Conservation (phyloP, 2,888 invertebrate genomes). For the Sphinx pinastri region DNA sequence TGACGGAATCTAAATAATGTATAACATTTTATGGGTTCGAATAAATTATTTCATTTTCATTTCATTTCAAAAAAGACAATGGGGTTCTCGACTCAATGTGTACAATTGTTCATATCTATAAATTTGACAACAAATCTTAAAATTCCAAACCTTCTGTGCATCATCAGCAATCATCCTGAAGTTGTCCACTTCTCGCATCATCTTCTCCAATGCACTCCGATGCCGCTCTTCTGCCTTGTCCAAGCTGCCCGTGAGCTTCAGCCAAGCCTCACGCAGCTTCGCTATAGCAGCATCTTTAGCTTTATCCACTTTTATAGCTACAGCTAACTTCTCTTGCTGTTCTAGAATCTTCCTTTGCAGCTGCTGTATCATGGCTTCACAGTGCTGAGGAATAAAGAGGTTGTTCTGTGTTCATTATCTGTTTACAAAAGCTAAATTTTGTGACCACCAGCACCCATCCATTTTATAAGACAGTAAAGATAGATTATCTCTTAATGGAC, state of each 20-base stretch:
- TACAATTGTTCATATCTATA: no score
- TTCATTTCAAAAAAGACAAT: no score
- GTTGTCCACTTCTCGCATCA: constrained; percentile 80
- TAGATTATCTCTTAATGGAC: no score
- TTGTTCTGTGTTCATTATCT: background rate
- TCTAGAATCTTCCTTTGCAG: constrained; percentile 89
- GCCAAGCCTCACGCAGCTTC: constrained; percentile 86
- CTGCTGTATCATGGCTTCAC: constrained; percentile 89
- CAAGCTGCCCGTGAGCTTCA: constrained; percentile 74
- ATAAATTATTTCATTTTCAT: no score
- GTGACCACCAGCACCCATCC: no score
- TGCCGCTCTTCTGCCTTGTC: constrained; percentile 79
- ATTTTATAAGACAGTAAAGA: no score
- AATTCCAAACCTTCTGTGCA: constrained; percentile 67
- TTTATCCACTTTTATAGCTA: constrained; percentile 90
- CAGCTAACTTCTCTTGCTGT: constrained; percentile 90
- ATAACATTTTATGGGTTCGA: no score
- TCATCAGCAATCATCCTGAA: constrained; percentile 71
- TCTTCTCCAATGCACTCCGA: constrained; percentile 71
- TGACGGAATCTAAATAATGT: no score
- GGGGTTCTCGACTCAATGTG: no score
- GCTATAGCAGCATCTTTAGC: constrained; percentile 88
- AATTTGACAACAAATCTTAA: background rate
- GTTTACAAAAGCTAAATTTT: no score
- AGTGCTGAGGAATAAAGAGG: constrained; percentile 82